Evolutionary conservation across 2,797 vertebrate species (phyloP), one percentile per base, ranked within the genome.

Genomic region (Todus mexicanus): DNA sequence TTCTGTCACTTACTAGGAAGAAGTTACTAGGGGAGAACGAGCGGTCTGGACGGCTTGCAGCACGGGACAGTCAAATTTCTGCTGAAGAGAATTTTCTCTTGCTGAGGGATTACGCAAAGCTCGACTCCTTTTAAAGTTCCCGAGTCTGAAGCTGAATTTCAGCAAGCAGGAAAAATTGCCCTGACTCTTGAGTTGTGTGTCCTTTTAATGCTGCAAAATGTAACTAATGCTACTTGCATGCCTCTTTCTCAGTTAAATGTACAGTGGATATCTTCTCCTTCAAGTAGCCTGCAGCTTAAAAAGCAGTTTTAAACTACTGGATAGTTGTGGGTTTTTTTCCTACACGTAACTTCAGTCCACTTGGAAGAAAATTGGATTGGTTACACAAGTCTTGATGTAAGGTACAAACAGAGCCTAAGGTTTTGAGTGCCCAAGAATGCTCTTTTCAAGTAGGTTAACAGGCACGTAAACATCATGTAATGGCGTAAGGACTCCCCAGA

Each of bases 341-440:
- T 81, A 63, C 59, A 77, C 68, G 10, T 87, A 94, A 87, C 76
- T 82, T 95, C 85, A 93, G 84, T 89, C 82, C 75, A 27, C 80
- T 79, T 92, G 54, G 76, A 82, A 93, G 88, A 90, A 87, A 96
- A 93, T 93, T 95, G 94, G 79, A 95, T 90, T 88, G 92, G 43
- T 84, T 96, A 68, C 95, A 79, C 88, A 94, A 96, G 94, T 94
- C 92, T 93, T 89, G 89, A 77, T 76, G 47, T 95, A 96, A 96
- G 97, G 95, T 98, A 98, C 97, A 98, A 97, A 97, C 97, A 98
- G 97, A 97, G 98, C 97, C 97, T 97, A 97, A 97, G 96, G 97
- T 96, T 93, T 84, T 96, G 97, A 95, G 96, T 94, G 84, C 89
- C 88, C 94, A 90, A 84, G 92, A 94, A 80, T 50, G 86, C 78